Conservation (phyloP, 2,797 vertebrate species). For the Chelonia mydas region DNA sequence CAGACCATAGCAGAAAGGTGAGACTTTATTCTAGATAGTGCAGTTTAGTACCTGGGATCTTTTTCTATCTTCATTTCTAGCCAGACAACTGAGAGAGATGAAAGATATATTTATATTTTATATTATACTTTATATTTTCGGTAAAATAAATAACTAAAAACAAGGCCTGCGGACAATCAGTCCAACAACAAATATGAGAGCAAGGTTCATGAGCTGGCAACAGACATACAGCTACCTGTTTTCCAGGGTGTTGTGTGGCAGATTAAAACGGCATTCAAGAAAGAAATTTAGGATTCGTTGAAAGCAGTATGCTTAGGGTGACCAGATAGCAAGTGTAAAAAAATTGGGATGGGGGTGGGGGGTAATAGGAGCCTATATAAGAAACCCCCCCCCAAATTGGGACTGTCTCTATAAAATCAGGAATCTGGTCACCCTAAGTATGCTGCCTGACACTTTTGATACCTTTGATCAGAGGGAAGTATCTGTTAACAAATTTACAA, state of each 20-base stretch:
- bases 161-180: neutral
- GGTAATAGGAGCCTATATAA: too few species aligned
- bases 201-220: neutral
- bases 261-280: neutral
- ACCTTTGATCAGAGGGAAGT: neutral
- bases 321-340: too few species aligned
- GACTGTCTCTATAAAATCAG: too few species aligned
- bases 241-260: neutral
- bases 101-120: too few species aligned
- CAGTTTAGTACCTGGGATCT: neutral
- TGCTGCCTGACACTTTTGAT: neutral
- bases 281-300: neutral
- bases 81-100: neutral
- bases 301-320: neutral
- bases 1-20: neutral
- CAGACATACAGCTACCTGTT: constrained; percentile 19
- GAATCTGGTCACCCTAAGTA: too few species aligned
- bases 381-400: too few species aligned
- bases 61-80: neutral
- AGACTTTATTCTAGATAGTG: neutral
- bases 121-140: neutral
- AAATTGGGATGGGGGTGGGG: too few species aligned
- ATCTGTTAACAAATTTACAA: neutral
- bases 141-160: neutral
- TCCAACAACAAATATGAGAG: neutral